Evolutionary conservation across 1,140 invertebrate species (phyloP).

Genomic region (Pseudomyrmex flavicornis): DNA sequence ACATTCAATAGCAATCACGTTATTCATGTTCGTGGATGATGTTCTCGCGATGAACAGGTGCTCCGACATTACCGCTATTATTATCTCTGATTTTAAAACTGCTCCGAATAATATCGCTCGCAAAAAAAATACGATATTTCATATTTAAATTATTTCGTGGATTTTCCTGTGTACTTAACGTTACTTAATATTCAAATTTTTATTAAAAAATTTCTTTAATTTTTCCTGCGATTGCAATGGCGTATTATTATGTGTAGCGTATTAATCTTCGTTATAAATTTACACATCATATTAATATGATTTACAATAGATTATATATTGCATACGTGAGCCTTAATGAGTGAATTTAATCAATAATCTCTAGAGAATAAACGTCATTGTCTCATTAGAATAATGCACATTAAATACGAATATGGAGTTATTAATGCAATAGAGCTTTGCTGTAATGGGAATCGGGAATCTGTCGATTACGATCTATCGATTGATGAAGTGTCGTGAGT

Average conservation of each 20-base stretch:
- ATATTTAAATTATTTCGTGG: no score
- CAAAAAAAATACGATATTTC: no score
- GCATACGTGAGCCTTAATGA: slow-evolving; percentile 39
- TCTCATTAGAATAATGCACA: slow-evolving; percentile 50
- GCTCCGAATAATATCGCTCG: no score
- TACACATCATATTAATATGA: slow-evolving; percentile 14
- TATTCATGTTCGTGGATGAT: background rate
- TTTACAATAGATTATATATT: slow-evolving; percentile 27
- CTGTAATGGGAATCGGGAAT: background rate
- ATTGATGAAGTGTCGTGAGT: background rate
- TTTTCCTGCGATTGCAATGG: background rate
- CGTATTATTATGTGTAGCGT: background rate
- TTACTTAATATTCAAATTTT: background rate
- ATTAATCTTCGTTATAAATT: slow-evolving; percentile 43
- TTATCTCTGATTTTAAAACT: background rate
- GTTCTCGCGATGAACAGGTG: background rate
- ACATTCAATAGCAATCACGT: background rate
- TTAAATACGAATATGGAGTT: slow-evolving; percentile 27
- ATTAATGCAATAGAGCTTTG: slow-evolving; percentile 33
- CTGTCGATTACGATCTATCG: background rate
- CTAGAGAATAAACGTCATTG: slow-evolving; percentile 42
- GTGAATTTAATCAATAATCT: slow-evolving; percentile 51
- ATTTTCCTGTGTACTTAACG: background rate
- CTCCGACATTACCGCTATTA: no score
- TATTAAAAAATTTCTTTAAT: background rate